Evolutionary conservation across 2,888 invertebrate species (phyloP), one percentile per base, ranked within the genome.

Genomic region (Cryptocheilus praepositus): DNA sequence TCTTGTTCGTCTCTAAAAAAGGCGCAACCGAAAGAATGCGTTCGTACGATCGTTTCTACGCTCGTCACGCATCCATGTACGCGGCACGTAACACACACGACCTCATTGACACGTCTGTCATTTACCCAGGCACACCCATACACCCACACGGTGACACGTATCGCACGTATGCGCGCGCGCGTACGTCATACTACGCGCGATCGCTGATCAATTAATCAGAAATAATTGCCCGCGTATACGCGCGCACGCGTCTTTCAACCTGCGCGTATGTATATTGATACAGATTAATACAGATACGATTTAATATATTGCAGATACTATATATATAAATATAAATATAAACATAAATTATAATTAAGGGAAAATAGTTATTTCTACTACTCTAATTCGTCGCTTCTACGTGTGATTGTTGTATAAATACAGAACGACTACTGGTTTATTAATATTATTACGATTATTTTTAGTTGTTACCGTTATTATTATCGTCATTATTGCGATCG

Each of bases 371-470:
- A 87, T 88, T 88, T 88, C 87, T 88, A 88, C 86, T 87, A 85
- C 81, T 86, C 85, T 88, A 87, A 86, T 88, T 87, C 83, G 83
- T 88, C 85, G 88, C 87, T 88, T 87, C 87, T 87, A 86, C 84
- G 86, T 88, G 87, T 88, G 87, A 85, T 88, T 87, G 87, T 87
- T 88, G 88, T 86, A 88, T 86, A 86, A 88, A 85, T 72, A 68
- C 64, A 70, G 67, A 76, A 77, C 70, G 73, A 77, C 74, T 74
- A 80, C 80, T 81, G 80, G 77, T 83, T 58, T 57, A 45, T 57
- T 57, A 57, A 36, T 36, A 36, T 81, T 83, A 81, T 83, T 49
- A 49, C 49, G 49, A 49, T 49, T 49, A 49, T 8, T 49, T 18
- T 49, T 49, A 49, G 49, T 49, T 36, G 18, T 49, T 18, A 49